Percentiles rank a stretch among this genome's conserved stretches.
phyloP scores from a whole-genome alignment of 2,113 vertebrate species.

The Tupaia tana region DNA sequence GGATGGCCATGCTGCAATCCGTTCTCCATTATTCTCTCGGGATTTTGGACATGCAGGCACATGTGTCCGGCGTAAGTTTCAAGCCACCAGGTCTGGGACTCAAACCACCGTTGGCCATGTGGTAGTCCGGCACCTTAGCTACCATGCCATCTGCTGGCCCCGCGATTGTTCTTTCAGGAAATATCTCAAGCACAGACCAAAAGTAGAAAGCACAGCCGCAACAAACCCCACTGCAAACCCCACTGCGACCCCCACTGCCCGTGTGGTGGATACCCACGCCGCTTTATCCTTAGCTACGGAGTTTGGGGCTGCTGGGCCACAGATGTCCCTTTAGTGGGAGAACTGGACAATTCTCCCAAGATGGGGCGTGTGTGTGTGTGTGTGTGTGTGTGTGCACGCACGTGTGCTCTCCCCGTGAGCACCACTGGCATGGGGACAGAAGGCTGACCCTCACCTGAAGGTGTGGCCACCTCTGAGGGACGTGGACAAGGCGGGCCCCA shows the following conservation, averaged over 20 bases:
- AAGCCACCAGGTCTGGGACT: too few species aligned
- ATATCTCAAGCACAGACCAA: neutral
- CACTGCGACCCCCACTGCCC: neutral
- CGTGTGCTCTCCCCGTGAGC: too few species aligned
- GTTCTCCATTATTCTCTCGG: too few species aligned
- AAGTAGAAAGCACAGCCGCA: neutral
- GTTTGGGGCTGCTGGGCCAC: neutral
- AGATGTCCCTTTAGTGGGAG: neutral
- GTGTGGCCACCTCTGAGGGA: neutral
- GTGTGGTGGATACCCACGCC: neutral
- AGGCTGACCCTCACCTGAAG: neutral
- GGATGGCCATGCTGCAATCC: too few species aligned
- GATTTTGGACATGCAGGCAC: too few species aligned
- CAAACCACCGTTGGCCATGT: too few species aligned
- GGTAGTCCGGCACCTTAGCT: too few species aligned
- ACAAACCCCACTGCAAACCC: too few species aligned
- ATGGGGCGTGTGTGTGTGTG: neutral
- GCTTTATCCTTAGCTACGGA: neutral
- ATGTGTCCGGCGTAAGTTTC: too few species aligned
- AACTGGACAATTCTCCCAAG: neutral
- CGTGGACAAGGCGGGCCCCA: neutral
- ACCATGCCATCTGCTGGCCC: too few species aligned
- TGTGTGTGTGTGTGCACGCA: rapidly evolving
- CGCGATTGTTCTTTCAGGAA: neutral
- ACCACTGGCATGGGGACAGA: neutral